Evolutionary conservation across 2,113 vertebrate genomes (phyloP), one percentile per base, ranked within the genome.

Genomic region (Sialia sialis): DNA sequence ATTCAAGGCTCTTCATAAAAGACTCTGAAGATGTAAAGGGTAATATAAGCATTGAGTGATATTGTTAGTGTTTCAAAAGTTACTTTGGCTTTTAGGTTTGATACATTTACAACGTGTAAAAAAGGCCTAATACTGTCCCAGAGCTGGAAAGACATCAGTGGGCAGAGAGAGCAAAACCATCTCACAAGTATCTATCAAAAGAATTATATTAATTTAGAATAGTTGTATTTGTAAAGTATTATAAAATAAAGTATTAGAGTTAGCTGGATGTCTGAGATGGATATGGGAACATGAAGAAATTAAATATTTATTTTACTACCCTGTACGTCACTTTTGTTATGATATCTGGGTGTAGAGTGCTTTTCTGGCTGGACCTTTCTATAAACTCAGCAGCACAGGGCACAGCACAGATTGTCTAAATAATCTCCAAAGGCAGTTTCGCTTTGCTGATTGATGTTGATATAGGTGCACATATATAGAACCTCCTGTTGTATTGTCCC

Each of bases 231-330:
- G 22, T 54, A 39, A 94, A 88, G 34, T 66, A 91, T 87, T 85
- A 69, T 48, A 84, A 19, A 5, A 7, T 59, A 76, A 95, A 93
- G 91, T 85, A 86, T 86, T 88, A 80, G 63, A 88, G 74, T 79
- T 93, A 91, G 70, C 36, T 96, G 76, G 64, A 73, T 90, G 87
- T 86, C 75, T 91, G 55, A 79, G 93, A 52, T 86, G 90, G 27
- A 80, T 91, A 88, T 89, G 75, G 52, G 87, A 94, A 95, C 84
- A 85, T 0, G 4, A 90, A 89, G 43, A 90, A 86, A 95, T 95
- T 67, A 91, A 97, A 95, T 93, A 91, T 95, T 96, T 95, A 85
- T 90, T 93, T 91, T 91, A 94, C 59, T 88, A 74, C 39, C 52
- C 87, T 70, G 55, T 43, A 79, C 95, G 90, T 93, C 91, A 56